These are phyloP conservation scores for Indri indri DNA, from an alignment of 2,113 vertebrate species.

Conservation along the genomic window DNA sequence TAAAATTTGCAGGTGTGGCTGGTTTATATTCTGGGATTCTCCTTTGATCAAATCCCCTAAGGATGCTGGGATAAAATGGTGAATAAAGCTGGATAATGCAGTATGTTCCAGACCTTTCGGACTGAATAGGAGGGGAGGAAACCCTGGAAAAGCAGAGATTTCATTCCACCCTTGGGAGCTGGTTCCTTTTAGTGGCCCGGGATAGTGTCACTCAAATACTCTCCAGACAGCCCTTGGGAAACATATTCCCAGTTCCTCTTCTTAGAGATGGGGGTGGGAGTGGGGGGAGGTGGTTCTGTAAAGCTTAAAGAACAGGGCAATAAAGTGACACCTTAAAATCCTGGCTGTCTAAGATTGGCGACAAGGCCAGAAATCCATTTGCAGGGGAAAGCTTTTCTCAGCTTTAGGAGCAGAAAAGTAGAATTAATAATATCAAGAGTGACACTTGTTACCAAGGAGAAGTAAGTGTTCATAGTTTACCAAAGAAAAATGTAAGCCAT, in stretches of 20 bases:
- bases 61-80: conserved; percentile 2
- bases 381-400: neutral
- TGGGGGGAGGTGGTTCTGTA: neutral
- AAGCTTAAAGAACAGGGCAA: neutral
- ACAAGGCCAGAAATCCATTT: neutral
- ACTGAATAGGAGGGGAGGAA: neutral
- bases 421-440: neutral
- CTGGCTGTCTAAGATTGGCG: neutral
- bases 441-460: neutral
- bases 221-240: neutral
- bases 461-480: neutral
- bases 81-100: neutral
- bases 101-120: neutral
- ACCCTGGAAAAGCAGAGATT: conserved; percentile 25
- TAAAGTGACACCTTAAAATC: neutral
- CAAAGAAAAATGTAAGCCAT: neutral
- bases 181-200: conserved; percentile 28
- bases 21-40: conserved; percentile 42
- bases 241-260: neutral
- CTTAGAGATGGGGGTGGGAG: neutral
- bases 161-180: conserved; percentile 29
- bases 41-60: conserved; percentile 52
- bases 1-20: conserved; percentile 45
- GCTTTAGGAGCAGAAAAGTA: neutral
- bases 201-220: conserved; percentile 44